A percentile compares a stretch with the other conserved stretches of the same genome.
These are phyloP conservation scores for Drosophila lacteicornis DNA, from an alignment of 1,140 invertebrate genomes.

Conservation along the genomic window DNA sequence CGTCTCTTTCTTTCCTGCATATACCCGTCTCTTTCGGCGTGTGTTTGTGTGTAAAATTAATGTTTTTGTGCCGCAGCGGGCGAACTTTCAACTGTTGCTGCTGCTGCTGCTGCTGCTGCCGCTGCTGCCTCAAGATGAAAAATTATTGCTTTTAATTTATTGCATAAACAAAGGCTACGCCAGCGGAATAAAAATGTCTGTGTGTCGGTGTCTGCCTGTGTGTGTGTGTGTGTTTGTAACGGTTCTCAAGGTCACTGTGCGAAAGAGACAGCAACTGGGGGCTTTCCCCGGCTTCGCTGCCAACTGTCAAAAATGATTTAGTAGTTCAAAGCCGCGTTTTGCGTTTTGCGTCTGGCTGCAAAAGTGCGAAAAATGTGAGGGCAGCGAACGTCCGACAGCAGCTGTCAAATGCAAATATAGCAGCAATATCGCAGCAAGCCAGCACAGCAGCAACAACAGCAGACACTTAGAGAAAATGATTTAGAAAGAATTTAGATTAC, in stretches of 20 bases:
- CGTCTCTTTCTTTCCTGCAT: slow-evolving; percentile 12
- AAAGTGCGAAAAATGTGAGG: slow-evolving; percentile 66
- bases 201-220: slow-evolving; percentile 24
- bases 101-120: slow-evolving; percentile 46
- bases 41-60: slow-evolving; percentile 72
- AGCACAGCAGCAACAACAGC: slow-evolving; percentile 22
- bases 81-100: slow-evolving; percentile 84
- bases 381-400: slow-evolving; percentile 45
- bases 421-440: slow-evolving; percentile 29
- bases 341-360: slow-evolving; percentile 70
- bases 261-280: slow-evolving; percentile 54
- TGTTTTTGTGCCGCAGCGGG: slow-evolving; percentile 80
- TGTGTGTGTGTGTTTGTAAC: slow-evolving; percentile 54
- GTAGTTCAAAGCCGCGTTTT: slow-evolving; percentile 83
- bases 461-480: slow-evolving; percentile 11
- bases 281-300: slow-evolving; percentile 79
- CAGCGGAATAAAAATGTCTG: slow-evolving; percentile 50
- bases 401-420: slow-evolving; percentile 68
- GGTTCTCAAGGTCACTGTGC: slow-evolving; percentile 74
- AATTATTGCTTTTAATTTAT: slow-evolving; percentile 85
- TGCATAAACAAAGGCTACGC: slow-evolving; percentile 79
- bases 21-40: slow-evolving; percentile 23
- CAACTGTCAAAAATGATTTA: slow-evolving; percentile 84
- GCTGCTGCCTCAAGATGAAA: slow-evolving; percentile 81
- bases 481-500: background rate